Evolutionary conservation across 2,888 invertebrate species (phyloP).

Genomic region (Mantis religiosa): DNA sequence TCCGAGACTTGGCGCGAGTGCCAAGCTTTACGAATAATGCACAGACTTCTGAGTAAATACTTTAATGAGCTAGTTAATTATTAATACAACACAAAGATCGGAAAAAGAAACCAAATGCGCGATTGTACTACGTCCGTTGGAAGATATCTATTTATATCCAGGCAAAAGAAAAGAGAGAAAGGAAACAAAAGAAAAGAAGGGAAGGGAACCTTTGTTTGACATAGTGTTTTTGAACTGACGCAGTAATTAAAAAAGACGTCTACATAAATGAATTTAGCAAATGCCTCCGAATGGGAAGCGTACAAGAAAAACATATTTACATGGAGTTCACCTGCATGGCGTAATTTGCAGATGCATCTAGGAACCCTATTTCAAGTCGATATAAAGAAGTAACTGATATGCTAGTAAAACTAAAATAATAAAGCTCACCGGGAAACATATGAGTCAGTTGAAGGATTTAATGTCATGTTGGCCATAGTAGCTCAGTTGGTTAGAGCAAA

Average conservation of each 20-base stretch:
- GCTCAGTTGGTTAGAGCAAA: no score
- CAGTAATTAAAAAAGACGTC: background rate
- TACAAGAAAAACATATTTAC: no score
- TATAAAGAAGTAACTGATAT: no score
- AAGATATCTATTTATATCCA: background rate
- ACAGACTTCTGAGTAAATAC: background rate
- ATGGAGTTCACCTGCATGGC: no score
- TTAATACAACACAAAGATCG: background rate
- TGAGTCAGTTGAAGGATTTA: no score
- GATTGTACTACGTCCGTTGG: background rate
- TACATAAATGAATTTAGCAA: no score
- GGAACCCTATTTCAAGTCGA: no score
- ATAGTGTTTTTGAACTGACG: background rate
- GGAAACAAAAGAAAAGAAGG: background rate
- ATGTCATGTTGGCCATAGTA: no score
- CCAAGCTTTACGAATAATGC: background rate
- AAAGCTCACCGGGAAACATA: no score
- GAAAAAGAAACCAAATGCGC: background rate
- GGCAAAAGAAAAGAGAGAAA: background rate
- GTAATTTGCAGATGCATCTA: no score
- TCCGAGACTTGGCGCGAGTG: background rate
- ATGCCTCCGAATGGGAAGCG: no score
- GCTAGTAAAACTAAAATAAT: no score
- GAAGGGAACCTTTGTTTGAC: background rate
- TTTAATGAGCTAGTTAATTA: background rate